Conservation (phyloP, 2,113 vertebrate genomes). For the Paradoxurus hermaphroditus region DNA sequence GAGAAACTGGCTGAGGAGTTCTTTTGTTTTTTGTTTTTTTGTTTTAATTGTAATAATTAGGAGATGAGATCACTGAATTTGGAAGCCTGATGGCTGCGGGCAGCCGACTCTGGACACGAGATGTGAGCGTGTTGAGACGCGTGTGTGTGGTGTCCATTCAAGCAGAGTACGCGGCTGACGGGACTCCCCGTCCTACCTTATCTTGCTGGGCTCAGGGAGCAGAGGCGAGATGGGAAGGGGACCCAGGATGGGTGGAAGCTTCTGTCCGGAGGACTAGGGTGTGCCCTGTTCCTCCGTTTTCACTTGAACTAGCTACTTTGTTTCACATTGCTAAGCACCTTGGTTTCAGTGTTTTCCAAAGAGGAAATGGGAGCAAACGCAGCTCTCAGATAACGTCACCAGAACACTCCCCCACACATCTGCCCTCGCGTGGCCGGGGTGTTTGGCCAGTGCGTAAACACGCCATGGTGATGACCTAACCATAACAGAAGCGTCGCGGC, state of each 20-base stretch:
- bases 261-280: not conserved
- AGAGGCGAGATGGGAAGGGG: not conserved
- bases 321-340: not conserved
- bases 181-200: not conserved
- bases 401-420: constrained; percentile 41
- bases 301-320: not conserved
- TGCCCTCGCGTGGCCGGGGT: constrained; percentile 43
- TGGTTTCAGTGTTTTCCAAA: not conserved
- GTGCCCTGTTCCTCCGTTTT: rapidly evolving
- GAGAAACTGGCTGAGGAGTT: not conserved
- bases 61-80: not conserved
- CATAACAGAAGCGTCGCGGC: not conserved
- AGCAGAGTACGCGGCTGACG: rapidly evolving
- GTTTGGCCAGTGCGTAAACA: not conserved
- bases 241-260: rapidly evolving
- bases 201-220: not conserved
- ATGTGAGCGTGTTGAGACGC: rapidly evolving
- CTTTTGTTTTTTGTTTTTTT: not conserved
- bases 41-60: not conserved
- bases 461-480: constrained; percentile 62
- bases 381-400: not conserved
- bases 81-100: not conserved
- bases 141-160: rapidly evolving
- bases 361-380: not conserved
- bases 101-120: not conserved